A percentile compares a stretch with the other conserved stretches of the same genome.
phyloP scores from a whole-genome alignment of 2,797 vertebrate species.

The Arctocebus calabarensis region DNA sequence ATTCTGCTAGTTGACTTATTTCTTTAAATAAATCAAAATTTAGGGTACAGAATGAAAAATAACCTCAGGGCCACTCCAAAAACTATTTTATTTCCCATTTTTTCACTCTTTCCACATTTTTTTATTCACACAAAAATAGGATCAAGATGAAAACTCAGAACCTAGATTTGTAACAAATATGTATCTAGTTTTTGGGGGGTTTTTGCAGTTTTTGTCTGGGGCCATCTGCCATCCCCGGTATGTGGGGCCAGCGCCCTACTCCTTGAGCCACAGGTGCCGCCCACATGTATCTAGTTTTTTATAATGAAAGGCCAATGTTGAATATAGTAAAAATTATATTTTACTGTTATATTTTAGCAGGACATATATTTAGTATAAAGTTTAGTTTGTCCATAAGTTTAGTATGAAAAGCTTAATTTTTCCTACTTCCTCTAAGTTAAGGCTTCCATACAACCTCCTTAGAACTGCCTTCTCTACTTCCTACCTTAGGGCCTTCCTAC shows the following conservation, averaged over 20 bases:
- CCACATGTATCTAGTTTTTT: background rate
- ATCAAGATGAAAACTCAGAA: slow-evolving; percentile 54
- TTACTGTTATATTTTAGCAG: background rate
- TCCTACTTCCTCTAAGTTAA: background rate
- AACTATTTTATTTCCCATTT: background rate
- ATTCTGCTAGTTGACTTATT: slow-evolving; percentile 49
- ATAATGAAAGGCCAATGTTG: background rate
- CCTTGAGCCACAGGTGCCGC: too few species aligned
- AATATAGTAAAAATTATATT: background rate
- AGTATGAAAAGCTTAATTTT: slow-evolving; percentile 29
- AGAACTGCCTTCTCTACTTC: background rate
- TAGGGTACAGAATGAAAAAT: background rate
- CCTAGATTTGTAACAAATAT: slow-evolving; percentile 11
- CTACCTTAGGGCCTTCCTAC: background rate
- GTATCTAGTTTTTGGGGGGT: background rate
- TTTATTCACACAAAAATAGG: background rate
- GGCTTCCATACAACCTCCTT: background rate
- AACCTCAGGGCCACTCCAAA: background rate
- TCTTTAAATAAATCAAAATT: slow-evolving; percentile 44
- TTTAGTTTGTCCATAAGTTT: background rate
- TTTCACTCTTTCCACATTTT: background rate
- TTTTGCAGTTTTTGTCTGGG: too few species aligned
- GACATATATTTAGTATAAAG: background rate
- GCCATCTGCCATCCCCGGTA: too few species aligned
- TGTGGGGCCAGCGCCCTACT: too few species aligned